Conservation (phyloP, 2,113 vertebrate genomes). For the Acrocephalus kingi region DNA sequence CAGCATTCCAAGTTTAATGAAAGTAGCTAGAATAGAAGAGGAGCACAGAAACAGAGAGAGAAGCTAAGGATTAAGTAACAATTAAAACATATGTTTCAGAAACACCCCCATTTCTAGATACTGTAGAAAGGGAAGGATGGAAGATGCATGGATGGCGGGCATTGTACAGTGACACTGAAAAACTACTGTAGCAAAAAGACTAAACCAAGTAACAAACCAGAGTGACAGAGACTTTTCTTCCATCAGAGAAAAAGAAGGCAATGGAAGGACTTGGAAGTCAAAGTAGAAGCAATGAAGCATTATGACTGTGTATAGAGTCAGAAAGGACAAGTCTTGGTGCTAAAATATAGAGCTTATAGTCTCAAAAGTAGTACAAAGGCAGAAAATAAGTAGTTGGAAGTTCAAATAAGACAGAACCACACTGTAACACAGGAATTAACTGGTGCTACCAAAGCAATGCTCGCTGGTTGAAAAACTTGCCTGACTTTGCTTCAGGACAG, state of each 20-base stretch:
- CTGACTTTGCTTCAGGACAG: constrained; percentile 92
- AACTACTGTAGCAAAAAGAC: not conserved
- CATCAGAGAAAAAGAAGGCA: not conserved
- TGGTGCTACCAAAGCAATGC: not conserved
- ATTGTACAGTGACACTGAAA: not conserved
- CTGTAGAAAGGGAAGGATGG: not conserved
- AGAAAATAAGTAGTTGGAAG: not conserved
- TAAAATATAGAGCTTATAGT: not conserved
- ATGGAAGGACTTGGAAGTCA: not conserved
- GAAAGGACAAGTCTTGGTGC: not conserved
- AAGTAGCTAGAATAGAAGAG: not conserved
- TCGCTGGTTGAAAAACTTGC: constrained; percentile 66
- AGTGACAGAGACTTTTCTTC: not conserved
- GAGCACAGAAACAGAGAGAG: not conserved
- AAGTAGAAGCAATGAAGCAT: not conserved
- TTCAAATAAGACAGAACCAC: not conserved
- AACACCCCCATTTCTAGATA: not conserved
- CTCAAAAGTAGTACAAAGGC: not conserved
- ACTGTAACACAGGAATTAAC: not conserved
- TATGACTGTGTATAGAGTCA: not conserved
- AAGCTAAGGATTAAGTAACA: not conserved
- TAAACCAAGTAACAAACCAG: not conserved
- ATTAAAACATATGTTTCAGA: not conserved
- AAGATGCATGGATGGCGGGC: not conserved
- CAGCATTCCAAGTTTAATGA: not conserved